Evolutionary conservation across 64 coral and sea anemone genomes (phyloP).

Genomic region (Acropora tenuis): DNA sequence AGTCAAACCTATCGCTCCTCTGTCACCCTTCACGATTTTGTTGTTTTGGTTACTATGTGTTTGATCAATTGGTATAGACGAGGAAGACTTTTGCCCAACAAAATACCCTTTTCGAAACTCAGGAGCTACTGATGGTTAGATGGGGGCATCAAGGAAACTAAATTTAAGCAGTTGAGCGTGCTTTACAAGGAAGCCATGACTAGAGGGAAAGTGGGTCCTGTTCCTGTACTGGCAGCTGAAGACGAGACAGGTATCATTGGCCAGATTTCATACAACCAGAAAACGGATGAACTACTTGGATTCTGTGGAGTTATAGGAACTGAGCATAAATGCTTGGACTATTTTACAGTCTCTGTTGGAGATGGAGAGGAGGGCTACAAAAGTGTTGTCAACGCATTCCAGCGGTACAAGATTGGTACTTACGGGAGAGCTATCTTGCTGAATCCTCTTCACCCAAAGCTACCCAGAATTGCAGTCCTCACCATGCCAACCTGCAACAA

Average conservation of each 20-base stretch:
- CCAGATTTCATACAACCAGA: not conserved
- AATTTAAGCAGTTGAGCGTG: not conserved
- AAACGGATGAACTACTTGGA: conserved; percentile 20
- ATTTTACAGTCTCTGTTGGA: conserved; percentile 4
- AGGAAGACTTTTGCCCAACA: conserved; percentile 14
- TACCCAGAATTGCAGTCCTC: conserved; percentile 15
- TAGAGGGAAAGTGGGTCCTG: not conserved
- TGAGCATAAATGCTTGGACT: conserved; percentile 20
- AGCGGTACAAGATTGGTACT: not conserved
- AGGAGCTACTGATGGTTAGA: conserved; percentile 5
- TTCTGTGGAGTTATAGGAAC: conserved; percentile 48
- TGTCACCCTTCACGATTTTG: not conserved
- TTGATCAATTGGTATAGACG: not conserved
- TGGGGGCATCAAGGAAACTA: not conserved
- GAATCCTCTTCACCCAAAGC: conserved; percentile 25
- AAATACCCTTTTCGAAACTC: conserved; percentile 21
- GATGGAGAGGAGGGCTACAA: conserved; percentile 23
- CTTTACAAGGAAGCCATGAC: conserved; percentile 23
- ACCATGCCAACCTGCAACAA: conserved; percentile 48
- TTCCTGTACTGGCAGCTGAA: conserved; percentile 31
- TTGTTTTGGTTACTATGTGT: not conserved
- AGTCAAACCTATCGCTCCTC: not conserved
- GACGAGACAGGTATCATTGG: conserved; percentile 11
- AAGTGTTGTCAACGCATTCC: not conserved
- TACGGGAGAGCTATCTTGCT: conserved; percentile 42